Evolutionary conservation across 2,113 vertebrate genomes (phyloP), one percentile per base, ranked within the genome.

Genomic region (Calidris pygmaea): DNA sequence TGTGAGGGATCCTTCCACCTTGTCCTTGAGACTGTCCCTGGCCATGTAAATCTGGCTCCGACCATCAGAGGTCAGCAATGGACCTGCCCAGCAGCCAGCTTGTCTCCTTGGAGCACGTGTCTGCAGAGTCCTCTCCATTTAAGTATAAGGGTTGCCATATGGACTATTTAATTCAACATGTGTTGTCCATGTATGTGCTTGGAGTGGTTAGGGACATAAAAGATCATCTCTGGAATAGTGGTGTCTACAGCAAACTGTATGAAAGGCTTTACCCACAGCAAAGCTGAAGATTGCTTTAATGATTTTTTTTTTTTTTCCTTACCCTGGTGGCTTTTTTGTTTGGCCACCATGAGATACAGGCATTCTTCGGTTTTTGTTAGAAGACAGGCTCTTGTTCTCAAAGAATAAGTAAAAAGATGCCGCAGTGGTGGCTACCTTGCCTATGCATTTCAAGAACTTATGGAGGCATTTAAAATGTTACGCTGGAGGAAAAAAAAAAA

Each of bases 21-120:
- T 52, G 63, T 74, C 75, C 72, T 63, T 65, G 39, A 27, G 35
- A 5, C 52, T 56, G 63, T 85, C 75, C 32, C 56, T 63, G 65
- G 30, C 82, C 13, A 0, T 95, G 93, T 96, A 90, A 83, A n/a
- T 86, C 94, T 94, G 82, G 23, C 75, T 94, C 67, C 1, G 15
- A 77, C 95, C 95, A 86, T 95, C 82, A 95, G 95, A 94, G 93
- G 95, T 96, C 96, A 97, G 96, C 90, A 94, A 93, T 90, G 93
- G 87, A 68, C 91, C 93, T 95, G 86, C 70, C 95, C 96, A 75
- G 53, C 67, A 80, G 45, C 27, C 75, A 45, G 59, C 10, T 47
- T 37, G 10, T 18, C 47, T 89, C 70, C 50, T 27, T 14, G 53
- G 63, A 73, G 53, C 48, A 81, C 6, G 6, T 3, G 1, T 19